A percentile compares a stretch with the other conserved stretches of the same genome.
Evolutionary conservation across 1,140 invertebrate genomes (phyloP).

Genomic region (Aphis craccivora): DNA sequence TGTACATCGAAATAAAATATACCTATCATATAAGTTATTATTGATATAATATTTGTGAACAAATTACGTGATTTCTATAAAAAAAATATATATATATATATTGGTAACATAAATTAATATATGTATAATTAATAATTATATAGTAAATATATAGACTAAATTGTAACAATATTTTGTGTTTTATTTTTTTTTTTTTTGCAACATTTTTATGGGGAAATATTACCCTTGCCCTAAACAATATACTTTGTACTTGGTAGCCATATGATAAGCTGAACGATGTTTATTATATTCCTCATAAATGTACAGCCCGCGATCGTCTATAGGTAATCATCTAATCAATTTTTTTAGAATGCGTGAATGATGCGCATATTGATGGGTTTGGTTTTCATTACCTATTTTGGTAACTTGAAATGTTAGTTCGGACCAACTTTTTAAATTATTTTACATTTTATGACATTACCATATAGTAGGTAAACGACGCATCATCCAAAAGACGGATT

Average conservation of each 20-base stretch:
- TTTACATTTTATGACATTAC: no score
- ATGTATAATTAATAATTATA: background rate
- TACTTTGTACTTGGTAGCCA: no score
- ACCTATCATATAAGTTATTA: background rate
- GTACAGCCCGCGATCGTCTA: no score
- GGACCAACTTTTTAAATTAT: no score
- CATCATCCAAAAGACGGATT: background rate
- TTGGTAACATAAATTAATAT: background rate
- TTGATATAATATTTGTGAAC: background rate
- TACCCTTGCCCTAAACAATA: background rate
- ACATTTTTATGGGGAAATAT: background rate
- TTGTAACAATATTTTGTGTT: background rate
- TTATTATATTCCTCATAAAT: no score
- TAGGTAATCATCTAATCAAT: no score
- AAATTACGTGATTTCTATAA: background rate
- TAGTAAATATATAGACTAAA: background rate
- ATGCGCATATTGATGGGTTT: no score
- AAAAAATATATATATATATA: background rate
- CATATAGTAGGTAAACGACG: no score
- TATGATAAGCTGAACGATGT: no score
- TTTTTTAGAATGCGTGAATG: no score
- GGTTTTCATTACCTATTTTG: no score
- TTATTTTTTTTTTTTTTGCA: background rate
- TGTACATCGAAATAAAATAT: background rate
- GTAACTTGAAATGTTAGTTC: no score